Evolutionary conservation across 35 echinoderm and acorn worm species (phyloP).

Genomic region (Patiria miniata): DNA sequence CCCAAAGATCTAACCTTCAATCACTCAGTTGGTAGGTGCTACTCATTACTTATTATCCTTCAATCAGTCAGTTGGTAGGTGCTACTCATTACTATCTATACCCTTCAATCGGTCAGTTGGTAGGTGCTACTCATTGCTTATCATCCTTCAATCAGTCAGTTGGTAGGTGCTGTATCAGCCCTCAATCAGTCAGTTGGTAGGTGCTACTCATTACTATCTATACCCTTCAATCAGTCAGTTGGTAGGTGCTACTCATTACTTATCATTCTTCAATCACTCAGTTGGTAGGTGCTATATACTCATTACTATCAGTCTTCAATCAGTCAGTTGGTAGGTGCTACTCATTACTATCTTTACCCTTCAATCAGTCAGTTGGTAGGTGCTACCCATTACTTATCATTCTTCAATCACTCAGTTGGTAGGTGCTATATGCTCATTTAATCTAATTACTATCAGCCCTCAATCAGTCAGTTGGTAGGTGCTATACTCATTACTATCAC

Average conservation of each 20-base stretch:
- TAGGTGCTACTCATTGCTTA: too few relatives aligned
- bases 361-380: neutral
- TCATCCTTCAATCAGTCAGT: neutral
- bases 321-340: neutral
- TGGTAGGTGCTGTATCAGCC: neutral
- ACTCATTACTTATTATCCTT: too few relatives aligned
- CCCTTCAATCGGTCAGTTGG: neutral
- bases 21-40: neutral
- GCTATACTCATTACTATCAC: too few relatives aligned
- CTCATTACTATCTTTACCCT: too few relatives aligned
- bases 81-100: too few relatives aligned
- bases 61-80: neutral
- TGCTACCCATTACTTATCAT: too few relatives aligned
- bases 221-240: neutral
- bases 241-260: neutral
- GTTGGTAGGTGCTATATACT: neutral
- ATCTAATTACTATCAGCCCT: too few relatives aligned
- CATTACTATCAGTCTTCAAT: too few relatives aligned
- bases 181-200: neutral
- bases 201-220: too few relatives aligned
- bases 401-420: neutral
- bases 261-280: neutral
- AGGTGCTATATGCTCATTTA: too few relatives aligned
- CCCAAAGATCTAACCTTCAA: neutral
- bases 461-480: neutral